A percentile compares a stretch with the other conserved stretches of the same genome.
These are phyloP conservation scores for Drosophila kuntzei DNA, from an alignment of 2,888 invertebrate species.

Conservation along the genomic window DNA sequence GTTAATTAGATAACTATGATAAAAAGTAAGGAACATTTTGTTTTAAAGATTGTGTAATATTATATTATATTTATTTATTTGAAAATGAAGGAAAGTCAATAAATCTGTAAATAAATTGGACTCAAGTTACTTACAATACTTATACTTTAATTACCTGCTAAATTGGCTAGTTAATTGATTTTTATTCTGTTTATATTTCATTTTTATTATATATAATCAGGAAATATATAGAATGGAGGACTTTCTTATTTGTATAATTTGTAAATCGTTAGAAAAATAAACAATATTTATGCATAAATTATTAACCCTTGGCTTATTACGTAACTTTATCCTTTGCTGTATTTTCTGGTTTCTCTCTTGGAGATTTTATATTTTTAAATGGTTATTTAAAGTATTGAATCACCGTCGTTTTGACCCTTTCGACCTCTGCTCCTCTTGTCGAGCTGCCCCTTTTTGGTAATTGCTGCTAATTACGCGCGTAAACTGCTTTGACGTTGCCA, in stretches of 20 bases:
- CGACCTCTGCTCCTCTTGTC: neutral
- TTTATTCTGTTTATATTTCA: too few relatives aligned
- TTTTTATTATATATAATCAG: too few relatives aligned
- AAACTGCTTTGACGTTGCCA: slow-evolving; percentile 62
- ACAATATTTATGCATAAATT: neutral
- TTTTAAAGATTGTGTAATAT: neutral
- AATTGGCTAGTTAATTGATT: too few relatives aligned
- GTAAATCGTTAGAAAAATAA: neutral
- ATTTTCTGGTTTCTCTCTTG: neutral
- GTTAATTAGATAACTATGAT: neutral
- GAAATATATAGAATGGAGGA: too few relatives aligned
- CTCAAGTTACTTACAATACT: neutral
- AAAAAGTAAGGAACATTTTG: neutral
- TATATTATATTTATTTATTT: neutral
- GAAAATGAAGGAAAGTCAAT: neutral
- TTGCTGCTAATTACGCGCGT: slow-evolving; percentile 77
- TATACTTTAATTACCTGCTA: neutral
- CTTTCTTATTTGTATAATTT: too few relatives aligned
- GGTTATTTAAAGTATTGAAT: slow-evolving; percentile 47
- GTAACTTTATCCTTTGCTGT: neutral
- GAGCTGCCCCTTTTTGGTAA: slow-evolving; percentile 49
- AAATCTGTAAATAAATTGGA: neutral
- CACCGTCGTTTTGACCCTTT: slow-evolving; percentile 19
- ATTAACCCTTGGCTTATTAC: neutral
- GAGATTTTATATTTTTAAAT: neutral